A percentile compares a stretch with the other conserved stretches of the same genome.
These are phyloP conservation scores for Aptenodytes forsteri DNA, from an alignment of 2,113 vertebrate species.

Conservation along the genomic window DNA sequence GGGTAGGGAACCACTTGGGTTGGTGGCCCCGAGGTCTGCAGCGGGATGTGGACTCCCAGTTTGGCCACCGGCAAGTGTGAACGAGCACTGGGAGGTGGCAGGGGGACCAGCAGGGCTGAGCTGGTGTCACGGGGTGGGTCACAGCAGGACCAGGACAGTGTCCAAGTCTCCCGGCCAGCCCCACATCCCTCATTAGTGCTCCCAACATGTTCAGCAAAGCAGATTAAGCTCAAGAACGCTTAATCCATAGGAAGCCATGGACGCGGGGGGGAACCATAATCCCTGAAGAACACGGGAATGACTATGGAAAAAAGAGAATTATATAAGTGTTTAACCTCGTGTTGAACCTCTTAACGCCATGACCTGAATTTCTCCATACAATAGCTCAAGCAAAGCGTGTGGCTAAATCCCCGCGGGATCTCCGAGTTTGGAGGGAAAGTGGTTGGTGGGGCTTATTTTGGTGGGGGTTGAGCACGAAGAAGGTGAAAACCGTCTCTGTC, in stretches of 20 bases:
- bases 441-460: not conserved
- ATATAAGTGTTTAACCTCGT: conserved; percentile 14
- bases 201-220: conserved; percentile 10
- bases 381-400: not conserved
- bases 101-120: not conserved
- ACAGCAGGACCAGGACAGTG: not conserved
- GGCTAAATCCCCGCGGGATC: fast-evolving
- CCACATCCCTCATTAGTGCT: not conserved
- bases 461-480: not conserved
- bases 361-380: not conserved
- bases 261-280: not conserved
- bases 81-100: not conserved
- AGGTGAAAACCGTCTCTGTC: not conserved
- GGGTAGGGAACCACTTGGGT: conserved; percentile 68
- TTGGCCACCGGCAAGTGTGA: not conserved
- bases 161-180: not conserved
- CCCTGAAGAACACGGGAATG: not conserved
- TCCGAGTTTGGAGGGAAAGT: not conserved
- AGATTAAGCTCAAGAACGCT: conserved; percentile 58
- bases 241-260: not conserved
- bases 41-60: not conserved
- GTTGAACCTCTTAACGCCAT: conserved; percentile 3
- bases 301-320: conserved; percentile 27
- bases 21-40: not conserved
- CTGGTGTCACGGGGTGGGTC: not conserved